These are phyloP conservation scores for Platygyra sinensis DNA, from an alignment of 64 coral and sea anemone species.

Conservation along the genomic window DNA sequence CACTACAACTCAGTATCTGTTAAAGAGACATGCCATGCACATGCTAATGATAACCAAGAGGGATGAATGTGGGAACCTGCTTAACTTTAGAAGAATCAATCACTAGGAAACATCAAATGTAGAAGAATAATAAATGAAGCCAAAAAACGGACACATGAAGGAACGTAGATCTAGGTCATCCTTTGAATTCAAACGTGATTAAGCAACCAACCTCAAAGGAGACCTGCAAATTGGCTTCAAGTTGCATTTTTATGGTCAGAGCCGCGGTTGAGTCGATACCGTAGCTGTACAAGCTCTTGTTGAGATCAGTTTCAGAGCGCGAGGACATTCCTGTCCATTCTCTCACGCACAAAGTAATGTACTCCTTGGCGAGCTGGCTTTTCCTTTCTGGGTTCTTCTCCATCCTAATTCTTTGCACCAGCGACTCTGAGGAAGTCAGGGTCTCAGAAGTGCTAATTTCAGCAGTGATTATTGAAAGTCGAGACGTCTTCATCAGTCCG, in stretches of 20 bases:
- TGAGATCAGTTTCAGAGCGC: constrained; percentile 47
- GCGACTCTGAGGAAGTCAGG: neutral
- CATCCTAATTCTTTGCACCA: constrained; percentile 17
- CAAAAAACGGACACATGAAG: too few species aligned
- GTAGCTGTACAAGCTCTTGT: constrained; percentile 54
- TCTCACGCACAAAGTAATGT: neutral
- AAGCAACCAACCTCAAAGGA: constrained; percentile 41
- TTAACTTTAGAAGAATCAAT: too few species aligned
- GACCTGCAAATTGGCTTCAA: constrained; percentile 10
- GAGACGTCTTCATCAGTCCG: neutral
- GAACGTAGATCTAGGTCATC: neutral
- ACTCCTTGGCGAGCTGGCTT: neutral
- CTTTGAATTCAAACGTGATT: neutral
- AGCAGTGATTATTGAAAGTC: neutral
- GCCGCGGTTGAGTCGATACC: constrained; percentile 62
- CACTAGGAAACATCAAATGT: too few species aligned
- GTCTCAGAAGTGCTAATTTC: neutral
- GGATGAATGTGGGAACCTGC: too few species aligned
- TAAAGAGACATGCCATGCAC: too few species aligned
- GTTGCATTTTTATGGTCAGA: constrained; percentile 34
- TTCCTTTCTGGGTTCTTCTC: constrained; percentile 13
- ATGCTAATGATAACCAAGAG: too few species aligned
- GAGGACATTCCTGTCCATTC: constrained; percentile 26
- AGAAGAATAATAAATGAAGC: too few species aligned
- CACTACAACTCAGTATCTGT: too few species aligned